These are phyloP conservation scores for Albula glossodonta DNA, from an alignment of 2,113 vertebrate genomes.

Conservation along the genomic window DNA sequence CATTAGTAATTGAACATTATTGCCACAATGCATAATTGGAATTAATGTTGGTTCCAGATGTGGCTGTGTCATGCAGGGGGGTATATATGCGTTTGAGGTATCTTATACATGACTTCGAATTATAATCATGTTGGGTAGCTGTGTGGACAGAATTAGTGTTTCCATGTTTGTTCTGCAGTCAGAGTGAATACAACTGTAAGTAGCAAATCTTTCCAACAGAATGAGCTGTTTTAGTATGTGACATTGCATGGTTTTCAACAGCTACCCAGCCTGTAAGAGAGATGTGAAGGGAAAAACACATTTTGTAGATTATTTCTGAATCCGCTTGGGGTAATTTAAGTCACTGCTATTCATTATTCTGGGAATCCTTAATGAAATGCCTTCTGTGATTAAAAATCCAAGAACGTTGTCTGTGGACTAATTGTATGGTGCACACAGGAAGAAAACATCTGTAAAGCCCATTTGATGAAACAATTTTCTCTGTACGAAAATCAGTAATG, in stretches of 20 bases:
- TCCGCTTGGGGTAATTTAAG: slow-evolving; percentile 71
- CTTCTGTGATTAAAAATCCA: slow-evolving; percentile 68
- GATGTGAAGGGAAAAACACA: slow-evolving; percentile 40
- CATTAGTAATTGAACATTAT: too few species aligned
- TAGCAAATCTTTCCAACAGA: too few species aligned
- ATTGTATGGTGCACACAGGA: background rate
- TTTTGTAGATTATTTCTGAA: slow-evolving; percentile 68
- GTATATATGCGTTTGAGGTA: too few species aligned
- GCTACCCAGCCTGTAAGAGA: slow-evolving; percentile 25
- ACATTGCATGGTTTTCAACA: background rate
- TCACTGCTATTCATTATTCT: slow-evolving; percentile 61
- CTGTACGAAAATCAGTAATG: background rate
- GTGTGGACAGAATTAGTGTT: too few species aligned
- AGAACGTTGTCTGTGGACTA: background rate
- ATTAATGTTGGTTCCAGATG: too few species aligned
- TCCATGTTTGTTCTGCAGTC: too few species aligned
- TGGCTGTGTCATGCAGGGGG: too few species aligned
- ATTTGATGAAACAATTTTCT: background rate
- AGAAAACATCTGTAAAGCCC: slow-evolving; percentile 19
- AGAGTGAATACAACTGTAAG: too few species aligned
- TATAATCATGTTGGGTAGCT: too few species aligned
- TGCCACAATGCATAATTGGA: too few species aligned
- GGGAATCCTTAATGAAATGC: slow-evolving; percentile 69
- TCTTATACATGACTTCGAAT: too few species aligned
- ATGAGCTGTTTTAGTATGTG: too few species aligned